Conservation (phyloP, 2,113 vertebrate species). For the Pungitius pungitius region DNA sequence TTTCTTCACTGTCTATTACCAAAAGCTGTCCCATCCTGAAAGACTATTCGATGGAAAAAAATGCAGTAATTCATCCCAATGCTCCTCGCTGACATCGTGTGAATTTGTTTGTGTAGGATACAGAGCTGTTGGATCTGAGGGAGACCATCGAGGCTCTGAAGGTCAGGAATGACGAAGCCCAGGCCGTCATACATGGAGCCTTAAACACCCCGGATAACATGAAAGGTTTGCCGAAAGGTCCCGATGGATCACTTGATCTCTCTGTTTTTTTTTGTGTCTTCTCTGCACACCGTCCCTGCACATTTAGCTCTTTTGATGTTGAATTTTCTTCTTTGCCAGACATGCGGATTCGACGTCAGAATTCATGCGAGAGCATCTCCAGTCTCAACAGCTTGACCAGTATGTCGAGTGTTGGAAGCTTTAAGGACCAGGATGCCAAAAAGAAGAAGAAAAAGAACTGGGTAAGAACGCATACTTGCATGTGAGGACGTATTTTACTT, state of each 20-base stretch:
- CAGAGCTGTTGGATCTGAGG: slow-evolving; percentile 87
- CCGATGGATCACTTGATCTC: background rate
- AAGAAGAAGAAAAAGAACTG: slow-evolving; percentile 98
- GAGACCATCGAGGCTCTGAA: slow-evolving; percentile 93
- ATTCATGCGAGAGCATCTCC: slow-evolving; percentile 96
- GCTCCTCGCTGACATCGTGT: background rate
- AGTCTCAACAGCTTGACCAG: slow-evolving; percentile 96
- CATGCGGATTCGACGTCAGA: slow-evolving; percentile 90
- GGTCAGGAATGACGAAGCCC: slow-evolving; percentile 91
- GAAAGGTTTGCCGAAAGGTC: slow-evolving; percentile 87
- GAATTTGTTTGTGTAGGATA: slow-evolving; percentile 80
- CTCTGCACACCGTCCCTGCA: slow-evolving; percentile 7
- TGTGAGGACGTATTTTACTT: background rate
- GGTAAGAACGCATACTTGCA: slow-evolving; percentile 77
- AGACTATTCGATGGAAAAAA: background rate
- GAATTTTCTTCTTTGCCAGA: slow-evolving; percentile 74
- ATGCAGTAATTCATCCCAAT: background rate
- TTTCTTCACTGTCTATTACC: background rate
- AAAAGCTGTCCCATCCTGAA: background rate
- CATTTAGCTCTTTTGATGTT: background rate
- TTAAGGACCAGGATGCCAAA: slow-evolving; percentile 92
- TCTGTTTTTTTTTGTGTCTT: background rate
- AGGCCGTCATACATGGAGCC: slow-evolving; percentile 93
- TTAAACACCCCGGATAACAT: slow-evolving; percentile 85
- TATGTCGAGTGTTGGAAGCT: slow-evolving; percentile 91